Evolutionary conservation across 2,113 vertebrate species (phyloP), one percentile per base, ranked within the genome.

Genomic region (Rhabdomys dilectus): DNA sequence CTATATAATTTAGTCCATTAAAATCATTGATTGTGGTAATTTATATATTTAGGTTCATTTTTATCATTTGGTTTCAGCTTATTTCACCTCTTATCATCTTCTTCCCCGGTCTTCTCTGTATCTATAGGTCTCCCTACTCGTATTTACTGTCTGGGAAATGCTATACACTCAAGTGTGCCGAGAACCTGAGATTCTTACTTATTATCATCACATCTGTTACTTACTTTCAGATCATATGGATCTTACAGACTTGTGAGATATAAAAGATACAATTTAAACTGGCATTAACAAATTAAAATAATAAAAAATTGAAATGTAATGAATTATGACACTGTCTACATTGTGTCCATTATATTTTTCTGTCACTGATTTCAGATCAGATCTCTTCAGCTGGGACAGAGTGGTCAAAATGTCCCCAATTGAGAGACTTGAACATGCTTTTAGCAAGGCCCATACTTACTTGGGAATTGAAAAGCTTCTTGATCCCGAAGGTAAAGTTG

Each of bases 381-480:
- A 99, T 17, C 97, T 99, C 17, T 99, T 99, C 98, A 99, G 97
- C 97, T 99, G 99, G 99, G 99, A 99, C 80, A 98, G 98, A 97
- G 98, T 99, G 84, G 93, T 97, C 92, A 96, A 87, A 88, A 98
- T 99, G 98, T 97, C 99, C 19, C 98, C 99, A 0, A 95, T 97
- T 91, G 99, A 99, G 95, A 99, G 99, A 97, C 98, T 99, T 80
- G 99, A 99, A 81, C 99, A 99, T 80, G 99, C 99, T 84, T 99
- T 99, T 98, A 99, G 93, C 88, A 96, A 99, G 15, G 99, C 99
- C 98, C 99, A 99, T 97, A 98, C 99, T 76, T 98, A 99, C 64
- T 98, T 99, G 96, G 99, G 98, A 96, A 99, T 99, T 78, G 99
- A 99, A 97, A 99, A 98, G 96, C 99, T 99, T 0, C 98, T 99